These are phyloP conservation scores for Sander lucioperca DNA, from an alignment of 2,113 vertebrate genomes.

Conservation along the genomic window DNA sequence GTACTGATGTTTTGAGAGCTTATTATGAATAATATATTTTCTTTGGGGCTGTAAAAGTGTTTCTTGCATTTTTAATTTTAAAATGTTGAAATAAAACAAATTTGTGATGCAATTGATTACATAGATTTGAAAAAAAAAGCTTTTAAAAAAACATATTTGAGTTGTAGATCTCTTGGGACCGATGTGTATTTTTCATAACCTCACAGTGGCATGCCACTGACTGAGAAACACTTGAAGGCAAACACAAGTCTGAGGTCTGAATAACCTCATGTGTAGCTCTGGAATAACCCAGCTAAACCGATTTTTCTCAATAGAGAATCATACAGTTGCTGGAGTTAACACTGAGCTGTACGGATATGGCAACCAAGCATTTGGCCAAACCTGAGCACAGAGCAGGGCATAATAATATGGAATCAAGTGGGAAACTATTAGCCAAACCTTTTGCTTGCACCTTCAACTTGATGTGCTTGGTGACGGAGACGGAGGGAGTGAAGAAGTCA, in stretches of 20 bases:
- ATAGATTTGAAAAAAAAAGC: not conserved
- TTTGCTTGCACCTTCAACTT: conserved; percentile 88
- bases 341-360: not conserved
- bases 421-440: conserved; percentile 80
- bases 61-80: not conserved
- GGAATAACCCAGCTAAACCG: not conserved
- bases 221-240: not conserved
- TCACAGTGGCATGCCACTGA: not conserved
- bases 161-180: not conserved
- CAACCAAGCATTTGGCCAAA: not conserved
- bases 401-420: not conserved
- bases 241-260: conserved; percentile 1
- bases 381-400: not conserved
- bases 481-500: conserved; percentile 86
- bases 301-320: not conserved
- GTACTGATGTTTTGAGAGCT: not conserved
- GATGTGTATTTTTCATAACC: conserved; percentile 1
- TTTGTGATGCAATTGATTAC: not conserved
- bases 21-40: conserved; percentile 4
- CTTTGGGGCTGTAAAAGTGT: not conserved
- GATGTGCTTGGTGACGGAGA: conserved; percentile 80
- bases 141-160: not conserved
- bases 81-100: not conserved
- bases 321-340: not conserved
- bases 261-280: not conserved